A percentile compares a stretch with the other conserved stretches of the same genome.
phyloP scores from a whole-genome alignment of 2,797 vertebrate species.

The Meda fulgida region DNA sequence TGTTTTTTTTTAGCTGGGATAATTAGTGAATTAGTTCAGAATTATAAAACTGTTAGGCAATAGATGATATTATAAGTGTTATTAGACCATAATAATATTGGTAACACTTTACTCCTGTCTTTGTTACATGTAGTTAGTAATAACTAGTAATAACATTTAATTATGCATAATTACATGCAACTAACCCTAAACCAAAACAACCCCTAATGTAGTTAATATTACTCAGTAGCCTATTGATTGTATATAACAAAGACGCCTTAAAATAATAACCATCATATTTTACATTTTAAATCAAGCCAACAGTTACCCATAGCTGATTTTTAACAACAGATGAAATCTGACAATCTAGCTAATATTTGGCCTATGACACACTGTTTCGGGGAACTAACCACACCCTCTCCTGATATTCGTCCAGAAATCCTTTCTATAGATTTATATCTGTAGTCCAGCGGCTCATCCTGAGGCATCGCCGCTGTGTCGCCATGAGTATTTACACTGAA shows the following conservation, averaged over 20 bases:
- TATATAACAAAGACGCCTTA: too few species aligned
- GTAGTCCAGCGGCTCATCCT: conserved; percentile 69
- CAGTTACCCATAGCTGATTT: too few species aligned
- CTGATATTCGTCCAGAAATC: conserved; percentile 70
- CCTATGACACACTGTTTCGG: conserved; percentile 66
- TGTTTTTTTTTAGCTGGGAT: not conserved
- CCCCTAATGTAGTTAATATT: too few species aligned
- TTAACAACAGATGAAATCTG: conserved; percentile 10
- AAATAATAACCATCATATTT: not conserved
- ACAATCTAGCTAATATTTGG: not conserved
- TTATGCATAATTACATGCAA: too few species aligned
- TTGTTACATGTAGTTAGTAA: too few species aligned
- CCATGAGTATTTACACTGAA: conserved; percentile 83
- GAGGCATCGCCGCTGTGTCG: conserved; percentile 83
- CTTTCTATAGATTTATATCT: conserved; percentile 79
- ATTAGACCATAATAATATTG: not conserved
- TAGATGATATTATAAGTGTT: too few species aligned
- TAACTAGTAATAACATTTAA: too few species aligned
- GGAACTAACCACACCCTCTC: conserved; percentile 67
- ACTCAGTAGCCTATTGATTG: too few species aligned
- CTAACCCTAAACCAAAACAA: too few species aligned
- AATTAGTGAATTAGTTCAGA: too few species aligned
- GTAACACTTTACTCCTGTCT: too few species aligned
- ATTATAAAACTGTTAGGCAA: not conserved
- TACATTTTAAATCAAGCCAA: not conserved